Base-by-base conservation (phyloP, 2,888 invertebrate species). In the Pammene fasciana region DNA sequence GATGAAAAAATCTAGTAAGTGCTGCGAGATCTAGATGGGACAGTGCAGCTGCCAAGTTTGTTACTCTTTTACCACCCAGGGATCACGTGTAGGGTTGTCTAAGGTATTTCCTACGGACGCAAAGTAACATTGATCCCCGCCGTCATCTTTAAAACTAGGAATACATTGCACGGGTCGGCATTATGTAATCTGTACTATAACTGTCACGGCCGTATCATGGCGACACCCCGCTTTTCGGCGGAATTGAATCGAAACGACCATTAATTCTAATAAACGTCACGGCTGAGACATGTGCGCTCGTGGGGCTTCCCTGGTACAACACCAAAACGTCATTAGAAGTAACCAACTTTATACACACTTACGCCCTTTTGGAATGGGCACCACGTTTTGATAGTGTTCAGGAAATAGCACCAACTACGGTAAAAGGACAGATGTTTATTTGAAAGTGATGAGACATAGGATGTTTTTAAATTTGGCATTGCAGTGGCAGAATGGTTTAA, bases 191-290 rank as follows among this genome's bases (percentile, higher is more conserved):
- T 34, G 50, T 50, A 10, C 18, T 18, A 14, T 8, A 14, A 41
- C 62, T 62, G 48, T 62, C 50, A 62, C 41, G 41, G 38, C 46
- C 43, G 43, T 61, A 50, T 18, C 61, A 62, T 52, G 62, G 41
- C 50, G 61, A 50, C 36, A 10, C 34, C 14, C 26, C 60, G 62
- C 62, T 62, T 62, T 62, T 52, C 62, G 50, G n/a, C 48, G 7
- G 41, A 62, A 62, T 62, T 52, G 50, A 62, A 62, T 62, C 41
- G 52, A 48, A 62, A 41, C 41, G 13, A 41, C 50, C 62, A 62
- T 62, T 62, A 62, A 62, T 62, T 62, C 62, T 62, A 62, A 62
- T 62, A 62, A 52, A 62, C 26, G 62, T 62, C 62, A 41, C 62
- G 61, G 16, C 50, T 11, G 50, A 62, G 62, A 52, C 62, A 62